A percentile compares a stretch with the other conserved stretches of the same genome.
Conservation (phyloP, 37 sponge, comb jelly and placozoan genomes). For the Oopsacas minuta region DNA sequence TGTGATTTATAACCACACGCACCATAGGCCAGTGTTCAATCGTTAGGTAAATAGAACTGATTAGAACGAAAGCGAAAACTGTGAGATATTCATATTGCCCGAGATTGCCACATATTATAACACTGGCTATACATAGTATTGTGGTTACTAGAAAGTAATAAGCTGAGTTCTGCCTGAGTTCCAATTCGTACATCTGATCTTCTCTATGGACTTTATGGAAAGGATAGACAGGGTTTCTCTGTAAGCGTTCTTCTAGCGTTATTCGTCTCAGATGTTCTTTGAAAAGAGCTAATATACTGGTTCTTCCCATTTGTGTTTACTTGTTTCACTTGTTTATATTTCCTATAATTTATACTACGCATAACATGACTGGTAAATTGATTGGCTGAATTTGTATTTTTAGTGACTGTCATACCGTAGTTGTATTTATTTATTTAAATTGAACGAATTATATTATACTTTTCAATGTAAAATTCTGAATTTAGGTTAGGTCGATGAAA, state of each 20-base stretch:
- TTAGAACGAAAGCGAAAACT: not conserved
- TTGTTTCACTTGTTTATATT: too few relatives aligned
- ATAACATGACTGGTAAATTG: too few relatives aligned
- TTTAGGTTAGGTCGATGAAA: too few relatives aligned
- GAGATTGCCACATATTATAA: not conserved
- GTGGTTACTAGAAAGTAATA: not conserved
- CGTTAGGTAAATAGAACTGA: not conserved
- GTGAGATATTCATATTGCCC: not conserved
- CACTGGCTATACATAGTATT: not conserved
- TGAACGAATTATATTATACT: too few relatives aligned
- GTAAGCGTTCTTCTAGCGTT: not conserved
- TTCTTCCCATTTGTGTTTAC: too few relatives aligned
- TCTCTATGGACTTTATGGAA: not conserved
- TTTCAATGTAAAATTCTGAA: too few relatives aligned
- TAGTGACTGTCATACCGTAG: too few relatives aligned
- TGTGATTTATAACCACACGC: not conserved
- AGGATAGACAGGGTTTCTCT: not conserved
- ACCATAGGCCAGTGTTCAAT: slow-evolving; percentile 9
- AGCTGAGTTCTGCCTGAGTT: not conserved
- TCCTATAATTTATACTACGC: too few relatives aligned
- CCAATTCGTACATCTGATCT: not conserved
- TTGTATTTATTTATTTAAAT: too few relatives aligned
- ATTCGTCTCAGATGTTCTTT: not conserved
- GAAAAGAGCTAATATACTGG: not conserved
- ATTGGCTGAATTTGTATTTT: too few relatives aligned